These are phyloP conservation scores for Chalcis sispes DNA, from an alignment of 2,888 invertebrate genomes.

Conservation along the genomic window DNA sequence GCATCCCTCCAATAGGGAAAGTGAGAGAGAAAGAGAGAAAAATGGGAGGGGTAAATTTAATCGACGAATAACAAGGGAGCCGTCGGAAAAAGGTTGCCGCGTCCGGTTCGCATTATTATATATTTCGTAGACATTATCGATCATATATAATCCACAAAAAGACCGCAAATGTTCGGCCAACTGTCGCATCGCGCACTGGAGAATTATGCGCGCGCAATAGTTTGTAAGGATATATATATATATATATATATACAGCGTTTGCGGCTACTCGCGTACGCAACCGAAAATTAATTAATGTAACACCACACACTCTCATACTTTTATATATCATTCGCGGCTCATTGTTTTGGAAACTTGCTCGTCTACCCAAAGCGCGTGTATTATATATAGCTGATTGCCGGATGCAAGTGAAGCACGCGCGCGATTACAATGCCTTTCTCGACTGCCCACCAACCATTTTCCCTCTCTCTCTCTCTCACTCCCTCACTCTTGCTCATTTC, in stretches of 20 bases:
- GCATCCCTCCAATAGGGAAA: too few species aligned
- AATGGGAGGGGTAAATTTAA: too few species aligned
- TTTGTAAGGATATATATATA: background rate
- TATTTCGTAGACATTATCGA: constrained; percentile 23
- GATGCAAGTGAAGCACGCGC: too few species aligned
- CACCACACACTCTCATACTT: constrained; percentile 18
- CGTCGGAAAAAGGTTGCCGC: too few species aligned
- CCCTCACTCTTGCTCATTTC: too few species aligned
- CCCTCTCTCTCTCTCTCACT: too few species aligned
- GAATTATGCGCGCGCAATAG: background rate
- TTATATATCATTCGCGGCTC: constrained; percentile 2
- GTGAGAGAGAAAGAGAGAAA: too few species aligned
- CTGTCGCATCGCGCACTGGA: constrained; percentile 34
- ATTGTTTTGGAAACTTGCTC: constrained; percentile 11
- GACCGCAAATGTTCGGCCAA: constrained; percentile 53
- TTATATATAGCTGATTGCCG: background rate
- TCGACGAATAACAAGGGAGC: constrained; percentile 2
- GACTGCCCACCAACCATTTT: too few species aligned
- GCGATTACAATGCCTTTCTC: background rate
- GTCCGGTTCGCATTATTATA: background rate
- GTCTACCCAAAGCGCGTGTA: background rate
- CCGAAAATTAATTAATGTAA: constrained; percentile 49
- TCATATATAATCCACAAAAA: constrained; percentile 34
- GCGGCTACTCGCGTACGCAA: too few species aligned
- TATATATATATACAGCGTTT: too few species aligned